Percentiles rank a stretch among this genome's conserved stretches.
Conservation (phyloP, 2,888 invertebrate genomes). For the Tiphia femorata region DNA sequence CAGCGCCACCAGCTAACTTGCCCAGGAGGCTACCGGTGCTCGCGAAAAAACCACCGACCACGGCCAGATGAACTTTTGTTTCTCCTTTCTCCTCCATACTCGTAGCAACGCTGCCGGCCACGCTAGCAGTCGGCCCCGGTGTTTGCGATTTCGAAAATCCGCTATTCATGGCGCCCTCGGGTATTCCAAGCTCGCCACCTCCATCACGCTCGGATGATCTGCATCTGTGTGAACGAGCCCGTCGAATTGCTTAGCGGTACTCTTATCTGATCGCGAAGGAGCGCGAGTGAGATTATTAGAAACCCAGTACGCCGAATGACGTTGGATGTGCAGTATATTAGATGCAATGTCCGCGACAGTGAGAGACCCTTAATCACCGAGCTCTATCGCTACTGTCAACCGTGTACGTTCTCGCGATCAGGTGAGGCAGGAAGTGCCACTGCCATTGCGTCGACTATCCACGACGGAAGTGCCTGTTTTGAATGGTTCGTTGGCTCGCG, state of each 20-base stretch:
- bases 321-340: no score
- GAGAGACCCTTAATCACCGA: no score
- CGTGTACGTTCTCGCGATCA: no score
- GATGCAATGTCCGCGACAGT: no score
- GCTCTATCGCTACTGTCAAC: no score
- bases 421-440: no score
- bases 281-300: constrained; percentile 1
- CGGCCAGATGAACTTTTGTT: constrained; percentile 65
- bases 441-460: no score
- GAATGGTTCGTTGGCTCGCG: no score
- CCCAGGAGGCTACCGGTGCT: constrained; percentile 76
- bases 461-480: no score
- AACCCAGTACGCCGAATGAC: background rate
- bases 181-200: background rate
- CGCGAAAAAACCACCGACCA: constrained; percentile 75
- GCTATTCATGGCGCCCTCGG: background rate
- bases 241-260: background rate
- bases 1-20: constrained; percentile 72
- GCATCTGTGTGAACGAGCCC: background rate
- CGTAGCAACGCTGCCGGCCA: background rate
- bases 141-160: background rate
- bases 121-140: background rate
- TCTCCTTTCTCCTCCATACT: constrained; percentile 1
- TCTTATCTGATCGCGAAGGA: background rate
- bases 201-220: background rate